A percentile compares a stretch with the other conserved stretches of the same genome.
phyloP scores from a whole-genome alignment of 2,797 vertebrate species.

The Cossypha niveicapilla region DNA sequence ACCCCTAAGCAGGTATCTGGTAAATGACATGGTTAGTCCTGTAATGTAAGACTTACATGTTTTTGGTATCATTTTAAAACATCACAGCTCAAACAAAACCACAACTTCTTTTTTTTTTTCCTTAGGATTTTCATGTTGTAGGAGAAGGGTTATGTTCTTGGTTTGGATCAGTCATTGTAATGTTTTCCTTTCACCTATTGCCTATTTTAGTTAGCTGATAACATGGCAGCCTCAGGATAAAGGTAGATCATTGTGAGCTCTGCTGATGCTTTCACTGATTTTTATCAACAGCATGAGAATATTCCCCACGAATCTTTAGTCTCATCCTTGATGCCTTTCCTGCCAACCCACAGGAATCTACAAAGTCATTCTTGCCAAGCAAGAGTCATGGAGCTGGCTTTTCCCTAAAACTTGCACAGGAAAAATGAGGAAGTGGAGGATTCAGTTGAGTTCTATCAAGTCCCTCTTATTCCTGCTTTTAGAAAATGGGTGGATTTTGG shows the following conservation, averaged over 20 bases:
- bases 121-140: background rate
- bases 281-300: background rate
- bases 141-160: background rate
- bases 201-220: background rate
- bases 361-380: background rate
- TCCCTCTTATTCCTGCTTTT: background rate
- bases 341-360: background rate
- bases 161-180: background rate
- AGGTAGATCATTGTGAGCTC: rapidly evolving
- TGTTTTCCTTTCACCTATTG: background rate
- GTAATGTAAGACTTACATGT: background rate
- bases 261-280: background rate
- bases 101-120: rapidly evolving
- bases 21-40: background rate
- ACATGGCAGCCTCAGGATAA: background rate
- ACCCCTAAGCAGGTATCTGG: background rate
- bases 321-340: background rate
- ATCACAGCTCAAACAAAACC: background rate
- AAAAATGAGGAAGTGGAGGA: background rate
- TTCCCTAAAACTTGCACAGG: background rate
- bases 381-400: background rate
- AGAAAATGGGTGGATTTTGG: background rate
- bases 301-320: background rate
- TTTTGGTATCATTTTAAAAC: background rate
- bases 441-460: background rate